These are phyloP conservation scores for Pristionchus japonicus DNA, from an alignment of 2,888 invertebrate species.

Conservation along the genomic window DNA sequence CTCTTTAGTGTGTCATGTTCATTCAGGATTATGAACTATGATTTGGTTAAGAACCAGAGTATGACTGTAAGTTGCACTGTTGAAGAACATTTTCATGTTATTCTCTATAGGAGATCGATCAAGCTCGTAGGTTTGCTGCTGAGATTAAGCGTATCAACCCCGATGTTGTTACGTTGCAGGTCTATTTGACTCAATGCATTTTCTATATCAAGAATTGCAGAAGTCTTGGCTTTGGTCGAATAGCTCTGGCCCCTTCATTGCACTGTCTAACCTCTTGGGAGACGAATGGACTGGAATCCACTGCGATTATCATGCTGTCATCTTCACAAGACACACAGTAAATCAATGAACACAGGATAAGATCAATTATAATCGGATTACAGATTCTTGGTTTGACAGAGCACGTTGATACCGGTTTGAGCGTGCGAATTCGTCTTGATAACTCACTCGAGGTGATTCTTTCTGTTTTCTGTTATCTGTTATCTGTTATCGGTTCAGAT, in stretches of 20 bases:
- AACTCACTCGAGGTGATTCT: not conserved
- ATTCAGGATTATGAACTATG: too few species aligned
- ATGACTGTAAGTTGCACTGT: too few species aligned
- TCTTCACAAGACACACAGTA: not conserved
- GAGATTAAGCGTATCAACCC: not conserved
- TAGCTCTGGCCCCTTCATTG: too few species aligned
- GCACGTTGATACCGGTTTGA: not conserved
- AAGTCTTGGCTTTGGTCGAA: not conserved
- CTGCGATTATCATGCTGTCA: too few species aligned
- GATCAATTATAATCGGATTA: too few species aligned
- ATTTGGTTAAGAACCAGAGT: too few species aligned
- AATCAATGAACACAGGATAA: not conserved
- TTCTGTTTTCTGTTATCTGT: not conserved
- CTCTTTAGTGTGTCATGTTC: too few species aligned
- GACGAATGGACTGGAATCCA: not conserved
- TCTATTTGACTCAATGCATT: not conserved
- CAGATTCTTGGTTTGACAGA: not conserved
- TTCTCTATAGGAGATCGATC: too few species aligned
- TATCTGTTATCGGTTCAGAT: not conserved
- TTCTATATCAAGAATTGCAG: not conserved
- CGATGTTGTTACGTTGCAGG: not conserved
- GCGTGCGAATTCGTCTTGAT: not conserved
- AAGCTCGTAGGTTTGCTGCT: too few species aligned
- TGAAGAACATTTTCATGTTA: too few species aligned
- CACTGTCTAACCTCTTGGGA: not conserved